phyloP scores from a whole-genome alignment of 1,140 invertebrate species.

The Drosophila aff. region DNA sequence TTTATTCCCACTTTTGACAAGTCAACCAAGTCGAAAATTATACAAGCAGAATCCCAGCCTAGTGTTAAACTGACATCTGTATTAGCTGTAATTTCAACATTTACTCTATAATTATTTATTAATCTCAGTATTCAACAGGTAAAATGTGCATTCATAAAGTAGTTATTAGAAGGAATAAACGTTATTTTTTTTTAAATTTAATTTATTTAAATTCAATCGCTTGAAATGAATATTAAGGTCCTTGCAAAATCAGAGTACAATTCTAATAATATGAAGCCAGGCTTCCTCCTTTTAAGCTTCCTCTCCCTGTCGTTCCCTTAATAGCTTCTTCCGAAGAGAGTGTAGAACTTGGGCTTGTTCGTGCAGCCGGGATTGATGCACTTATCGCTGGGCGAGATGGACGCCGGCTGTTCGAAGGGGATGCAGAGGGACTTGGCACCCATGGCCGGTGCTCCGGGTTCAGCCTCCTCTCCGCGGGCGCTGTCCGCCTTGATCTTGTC shows the following conservation, averaged over 20 bases:
- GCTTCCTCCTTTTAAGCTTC: slow-evolving; percentile 1
- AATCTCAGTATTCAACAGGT: slow-evolving; percentile 4
- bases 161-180: not conserved
- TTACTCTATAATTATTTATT: slow-evolving; percentile 4
- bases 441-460: slow-evolving; percentile 95
- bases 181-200: not conserved
- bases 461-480: slow-evolving; percentile 89
- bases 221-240: slow-evolving; percentile 32
- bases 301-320: slow-evolving; percentile 85
- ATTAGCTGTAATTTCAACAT: not conserved
- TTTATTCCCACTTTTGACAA: not conserved
- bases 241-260: slow-evolving; percentile 42
- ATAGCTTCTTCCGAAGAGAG: slow-evolving; percentile 98
- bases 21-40: no score
- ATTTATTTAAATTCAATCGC: slow-evolving; percentile 28
- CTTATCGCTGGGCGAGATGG: slow-evolving; percentile 87
- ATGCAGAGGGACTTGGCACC: slow-evolving; percentile 99
- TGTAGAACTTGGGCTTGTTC: slow-evolving; percentile 93
- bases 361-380: slow-evolving; percentile 96
- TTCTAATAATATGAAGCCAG: slow-evolving; percentile 11
- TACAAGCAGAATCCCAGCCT: not conserved
- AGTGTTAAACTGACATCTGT: slow-evolving; percentile 8
- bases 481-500: slow-evolving; percentile 98
- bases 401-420: slow-evolving; percentile 94
- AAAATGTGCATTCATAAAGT: not conserved